phyloP scores from a whole-genome alignment of 2,888 invertebrate species.

The Operophtera brumata region DNA sequence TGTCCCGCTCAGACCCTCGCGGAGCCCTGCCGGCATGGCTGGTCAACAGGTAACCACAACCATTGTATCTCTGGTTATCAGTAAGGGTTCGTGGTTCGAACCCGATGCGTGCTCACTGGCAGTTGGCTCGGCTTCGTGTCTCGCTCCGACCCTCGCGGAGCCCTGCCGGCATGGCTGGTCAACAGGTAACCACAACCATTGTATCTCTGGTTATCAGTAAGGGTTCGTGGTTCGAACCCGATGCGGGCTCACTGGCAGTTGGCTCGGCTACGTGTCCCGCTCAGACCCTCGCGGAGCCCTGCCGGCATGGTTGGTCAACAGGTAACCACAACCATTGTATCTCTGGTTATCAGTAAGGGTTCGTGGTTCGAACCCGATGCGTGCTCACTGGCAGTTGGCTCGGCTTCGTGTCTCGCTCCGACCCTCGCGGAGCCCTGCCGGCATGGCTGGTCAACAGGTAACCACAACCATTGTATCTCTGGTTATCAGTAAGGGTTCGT shows the following conservation, averaged over 20 bases:
- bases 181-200: conserved; percentile 78
- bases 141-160: conserved; percentile 93
- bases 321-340: conserved; percentile 40
- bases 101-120: conserved; percentile 41
- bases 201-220: neutral
- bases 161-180: conserved; percentile 93
- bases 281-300: conserved; percentile 93
- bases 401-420: conserved; percentile 92
- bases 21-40: conserved; percentile 94
- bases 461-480: neutral
- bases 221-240: conserved; percentile 49
- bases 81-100: conserved; percentile 51
- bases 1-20: conserved; percentile 94
- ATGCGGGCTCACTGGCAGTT: conserved; percentile 41
- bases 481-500: no score
- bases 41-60: conserved; percentile 83
- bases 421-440: conserved; percentile 92
- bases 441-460: conserved; percentile 93
- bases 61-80: neutral
- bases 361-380: conserved; percentile 49
- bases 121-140: conserved; percentile 84
- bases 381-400: conserved; percentile 41
- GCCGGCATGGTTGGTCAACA: conserved; percentile 95
- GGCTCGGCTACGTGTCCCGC: conserved; percentile 88
- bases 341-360: no score